phyloP scores from a whole-genome alignment of 2,888 invertebrate species.

The Phaonia tiefii region DNA sequence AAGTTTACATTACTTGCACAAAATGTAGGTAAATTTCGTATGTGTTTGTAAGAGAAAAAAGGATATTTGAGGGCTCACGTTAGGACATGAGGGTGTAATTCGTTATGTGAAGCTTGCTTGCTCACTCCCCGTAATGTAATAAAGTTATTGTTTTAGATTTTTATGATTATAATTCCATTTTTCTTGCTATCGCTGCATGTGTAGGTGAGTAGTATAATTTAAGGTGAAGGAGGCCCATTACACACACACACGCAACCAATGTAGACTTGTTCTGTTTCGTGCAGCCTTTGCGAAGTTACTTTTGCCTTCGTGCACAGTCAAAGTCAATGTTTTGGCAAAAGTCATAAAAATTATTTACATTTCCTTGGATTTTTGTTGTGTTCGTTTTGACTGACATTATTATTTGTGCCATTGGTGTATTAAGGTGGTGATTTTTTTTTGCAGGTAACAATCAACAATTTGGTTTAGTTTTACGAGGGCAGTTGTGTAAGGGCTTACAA shows the following conservation, averaged over 20 bases:
- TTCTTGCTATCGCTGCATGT: not conserved
- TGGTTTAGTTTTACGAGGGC: no score
- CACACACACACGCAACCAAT: not conserved
- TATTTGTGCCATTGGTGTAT: no score
- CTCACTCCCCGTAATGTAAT: slow-evolving; percentile 9
- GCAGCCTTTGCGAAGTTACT: not conserved
- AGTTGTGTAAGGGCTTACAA: no score
- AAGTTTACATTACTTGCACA: no score
- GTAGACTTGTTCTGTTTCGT: not conserved
- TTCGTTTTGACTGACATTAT: no score
- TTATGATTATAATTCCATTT: slow-evolving; percentile 1
- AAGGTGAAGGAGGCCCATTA: slow-evolving; percentile 29
- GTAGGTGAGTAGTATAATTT: slow-evolving; percentile 6
- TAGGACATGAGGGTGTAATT: no score
- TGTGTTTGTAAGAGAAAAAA: no score
- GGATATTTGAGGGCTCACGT: no score
- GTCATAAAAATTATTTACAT: slow-evolving; percentile 37
- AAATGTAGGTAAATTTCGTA: no score
- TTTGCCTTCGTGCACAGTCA: slow-evolving; percentile 24
- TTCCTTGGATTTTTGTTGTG: not conserved
- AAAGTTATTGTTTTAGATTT: slow-evolving; percentile 31
- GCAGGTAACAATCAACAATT: no score
- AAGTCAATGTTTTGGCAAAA: slow-evolving; percentile 47
- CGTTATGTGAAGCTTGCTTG: no score
- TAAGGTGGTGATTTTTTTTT: no score